phyloP scores from a whole-genome alignment of 2,888 invertebrate genomes.

The Escarpia spicata region DNA sequence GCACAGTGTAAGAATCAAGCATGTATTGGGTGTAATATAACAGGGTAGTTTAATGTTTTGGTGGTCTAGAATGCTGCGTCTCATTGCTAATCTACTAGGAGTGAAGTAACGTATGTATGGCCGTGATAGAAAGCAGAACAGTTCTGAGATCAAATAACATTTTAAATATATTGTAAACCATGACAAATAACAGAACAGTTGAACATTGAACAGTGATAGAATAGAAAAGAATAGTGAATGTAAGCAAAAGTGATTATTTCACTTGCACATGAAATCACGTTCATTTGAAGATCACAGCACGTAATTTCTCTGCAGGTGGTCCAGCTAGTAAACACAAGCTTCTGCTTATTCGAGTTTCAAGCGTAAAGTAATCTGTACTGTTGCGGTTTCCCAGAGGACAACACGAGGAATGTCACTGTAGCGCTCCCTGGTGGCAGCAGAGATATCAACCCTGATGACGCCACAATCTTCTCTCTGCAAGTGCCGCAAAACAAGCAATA shows the following conservation, averaged over 20 bases:
- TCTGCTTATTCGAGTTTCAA: neutral
- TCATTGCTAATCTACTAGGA: too few species aligned
- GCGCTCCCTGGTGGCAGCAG: neutral
- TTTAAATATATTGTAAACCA: too few species aligned
- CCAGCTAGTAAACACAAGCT: neutral
- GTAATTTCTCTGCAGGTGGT: constrained; percentile 5
- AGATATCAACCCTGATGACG: neutral
- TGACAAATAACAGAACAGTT: too few species aligned
- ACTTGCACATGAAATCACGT: neutral
- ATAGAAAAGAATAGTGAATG: too few species aligned
- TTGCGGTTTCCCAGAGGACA: constrained; percentile 13
- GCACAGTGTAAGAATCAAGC: too few species aligned
- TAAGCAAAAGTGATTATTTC: neutral
- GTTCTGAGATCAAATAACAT: too few species aligned
- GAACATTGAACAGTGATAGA: too few species aligned
- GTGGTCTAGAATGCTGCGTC: too few species aligned
- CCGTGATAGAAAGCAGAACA: too few species aligned
- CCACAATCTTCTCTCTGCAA: constrained; percentile 4
- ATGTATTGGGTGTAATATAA: too few species aligned
- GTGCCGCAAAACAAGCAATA: neutral
- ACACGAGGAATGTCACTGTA: neutral
- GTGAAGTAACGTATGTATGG: too few species aligned
- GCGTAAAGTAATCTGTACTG: constrained; percentile 13
- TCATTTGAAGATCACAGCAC: neutral
- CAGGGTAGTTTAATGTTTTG: too few species aligned